These are phyloP conservation scores for Telmatochromis sp. DNA, from an alignment of 2,113 vertebrate genomes.

Conservation along the genomic window DNA sequence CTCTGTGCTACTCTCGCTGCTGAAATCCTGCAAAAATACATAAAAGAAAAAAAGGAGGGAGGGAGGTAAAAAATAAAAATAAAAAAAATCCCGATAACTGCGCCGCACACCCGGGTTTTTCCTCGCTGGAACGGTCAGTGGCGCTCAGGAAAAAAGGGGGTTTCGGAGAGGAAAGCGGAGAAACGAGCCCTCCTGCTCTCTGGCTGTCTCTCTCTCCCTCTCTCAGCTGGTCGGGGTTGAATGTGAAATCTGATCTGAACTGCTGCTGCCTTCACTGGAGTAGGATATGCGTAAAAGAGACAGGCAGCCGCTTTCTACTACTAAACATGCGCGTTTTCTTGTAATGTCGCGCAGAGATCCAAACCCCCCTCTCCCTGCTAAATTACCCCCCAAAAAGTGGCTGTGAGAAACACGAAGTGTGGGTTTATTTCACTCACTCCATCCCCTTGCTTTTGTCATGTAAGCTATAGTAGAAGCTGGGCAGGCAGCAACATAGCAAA, in stretches of 20 bases:
- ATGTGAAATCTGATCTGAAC: conserved; percentile 68
- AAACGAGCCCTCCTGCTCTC: conserved; percentile 23
- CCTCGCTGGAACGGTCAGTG: neutral
- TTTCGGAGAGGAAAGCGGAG: conserved; percentile 14
- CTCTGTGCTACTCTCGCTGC: conserved; percentile 52
- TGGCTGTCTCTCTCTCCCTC: conserved; percentile 30
- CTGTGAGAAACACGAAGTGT: conserved; percentile 27
- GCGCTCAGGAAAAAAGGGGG: neutral
- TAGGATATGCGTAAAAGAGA: conserved; percentile 41
- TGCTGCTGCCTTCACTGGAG: conserved; percentile 51
- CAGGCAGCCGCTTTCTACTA: conserved; percentile 28
- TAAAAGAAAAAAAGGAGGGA: conserved; percentile 15
- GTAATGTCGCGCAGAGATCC: conserved; percentile 15
- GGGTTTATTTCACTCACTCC: conserved; percentile 68
- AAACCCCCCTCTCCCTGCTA: neutral
- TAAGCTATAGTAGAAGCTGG: conserved; percentile 60
- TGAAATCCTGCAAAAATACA: conserved; percentile 65
- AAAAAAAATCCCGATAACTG: conserved; percentile 23
- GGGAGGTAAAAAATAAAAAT: neutral
- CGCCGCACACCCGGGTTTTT: conserved; percentile 4
- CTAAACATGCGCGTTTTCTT: conserved; percentile 11
- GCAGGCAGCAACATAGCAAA: conserved; percentile 63
- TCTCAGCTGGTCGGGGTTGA: conserved; percentile 55
- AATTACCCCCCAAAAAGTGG: neutral
- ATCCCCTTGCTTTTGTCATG: conserved; percentile 72